Evolutionary conservation across 1,140 invertebrate genomes (phyloP).

Genomic region (Telenomus remus): DNA sequence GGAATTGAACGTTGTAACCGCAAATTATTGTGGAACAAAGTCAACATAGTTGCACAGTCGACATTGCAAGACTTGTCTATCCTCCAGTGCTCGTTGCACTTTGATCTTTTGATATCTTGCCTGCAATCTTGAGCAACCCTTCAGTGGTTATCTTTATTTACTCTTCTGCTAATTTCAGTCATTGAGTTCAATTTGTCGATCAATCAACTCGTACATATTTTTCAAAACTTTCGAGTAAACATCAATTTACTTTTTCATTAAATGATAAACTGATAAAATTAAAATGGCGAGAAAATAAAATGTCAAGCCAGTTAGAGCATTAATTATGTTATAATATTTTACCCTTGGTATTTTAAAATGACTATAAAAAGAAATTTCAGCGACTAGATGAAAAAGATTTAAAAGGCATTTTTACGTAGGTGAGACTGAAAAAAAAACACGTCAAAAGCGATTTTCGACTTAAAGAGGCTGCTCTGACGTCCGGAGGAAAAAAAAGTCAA

Average conservation of each 20-base stretch:
- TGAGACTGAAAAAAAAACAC: background rate
- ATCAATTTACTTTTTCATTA: too few species aligned
- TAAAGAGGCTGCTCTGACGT: background rate
- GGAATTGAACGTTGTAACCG: slow-evolving; percentile 6
- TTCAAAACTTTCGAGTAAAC: too few species aligned
- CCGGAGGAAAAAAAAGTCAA: background rate
- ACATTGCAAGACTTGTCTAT: background rate
- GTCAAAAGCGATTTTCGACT: background rate
- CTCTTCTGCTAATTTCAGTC: background rate
- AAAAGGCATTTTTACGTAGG: too few species aligned
- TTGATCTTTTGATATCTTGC: background rate
- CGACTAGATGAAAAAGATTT: too few species aligned
- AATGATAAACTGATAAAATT: too few species aligned
- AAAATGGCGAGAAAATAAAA: too few species aligned
- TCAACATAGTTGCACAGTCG: slow-evolving; percentile 5
- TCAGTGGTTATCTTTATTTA: slow-evolving; percentile 1
- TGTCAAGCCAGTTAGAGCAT: too few species aligned
- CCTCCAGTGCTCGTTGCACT: background rate
- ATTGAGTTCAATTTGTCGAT: background rate
- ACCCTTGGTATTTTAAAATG: too few species aligned
- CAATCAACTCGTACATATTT: too few species aligned
- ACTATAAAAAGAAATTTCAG: too few species aligned
- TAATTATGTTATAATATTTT: too few species aligned
- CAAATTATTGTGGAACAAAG: slow-evolving; percentile 11
- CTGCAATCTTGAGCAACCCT: background rate